A percentile compares a stretch with the other conserved stretches of the same genome.
Conservation (phyloP, 2,797 vertebrate genomes). For the Schizopygopsis malacanthus region DNA sequence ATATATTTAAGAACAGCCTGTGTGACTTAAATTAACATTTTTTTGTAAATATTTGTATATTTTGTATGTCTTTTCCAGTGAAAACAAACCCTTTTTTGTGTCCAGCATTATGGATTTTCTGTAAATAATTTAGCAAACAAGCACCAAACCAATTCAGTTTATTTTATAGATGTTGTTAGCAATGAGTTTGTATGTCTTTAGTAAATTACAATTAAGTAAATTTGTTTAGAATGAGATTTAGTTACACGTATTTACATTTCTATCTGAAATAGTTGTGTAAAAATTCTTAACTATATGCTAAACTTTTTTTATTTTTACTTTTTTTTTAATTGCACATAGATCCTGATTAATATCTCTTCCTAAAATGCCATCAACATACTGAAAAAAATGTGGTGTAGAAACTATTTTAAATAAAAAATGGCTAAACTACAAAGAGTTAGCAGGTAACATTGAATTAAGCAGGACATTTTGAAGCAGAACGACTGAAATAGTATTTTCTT, state of each 20-base stretch:
- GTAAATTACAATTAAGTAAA: background rate
- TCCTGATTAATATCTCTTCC: background rate
- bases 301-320: background rate
- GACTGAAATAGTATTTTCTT: background rate
- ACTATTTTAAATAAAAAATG: background rate
- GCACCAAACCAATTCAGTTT: background rate
- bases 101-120: background rate
- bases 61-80: background rate
- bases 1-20: background rate
- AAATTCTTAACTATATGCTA: background rate
- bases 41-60: slow-evolving; percentile 1
- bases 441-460: background rate
- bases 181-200: background rate
- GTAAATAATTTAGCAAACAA: background rate
- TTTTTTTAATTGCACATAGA: background rate
- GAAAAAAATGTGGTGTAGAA: background rate
- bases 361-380: too few relatives aligned
- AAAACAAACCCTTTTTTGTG: background rate
- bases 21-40: background rate
- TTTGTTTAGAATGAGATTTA: background rate
- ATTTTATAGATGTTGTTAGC: background rate
- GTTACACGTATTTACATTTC: background rate
- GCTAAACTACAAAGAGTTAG: background rate
- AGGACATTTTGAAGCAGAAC: too few relatives aligned
- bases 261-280: background rate